phyloP scores from a whole-genome alignment of 2,797 vertebrate genomes.

The Eptatretus atami region DNA sequence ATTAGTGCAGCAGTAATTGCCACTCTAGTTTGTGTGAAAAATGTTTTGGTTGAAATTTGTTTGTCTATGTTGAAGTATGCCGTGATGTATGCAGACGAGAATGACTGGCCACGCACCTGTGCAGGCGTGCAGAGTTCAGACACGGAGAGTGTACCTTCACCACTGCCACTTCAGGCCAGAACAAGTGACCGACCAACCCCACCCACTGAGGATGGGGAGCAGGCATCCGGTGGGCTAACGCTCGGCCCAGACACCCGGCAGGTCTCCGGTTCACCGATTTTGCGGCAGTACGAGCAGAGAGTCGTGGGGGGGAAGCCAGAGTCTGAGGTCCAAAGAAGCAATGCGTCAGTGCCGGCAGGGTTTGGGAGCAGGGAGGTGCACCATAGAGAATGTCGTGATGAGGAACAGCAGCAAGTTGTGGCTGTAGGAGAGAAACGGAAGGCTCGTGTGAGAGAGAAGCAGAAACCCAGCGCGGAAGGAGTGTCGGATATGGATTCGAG shows the following conservation, averaged over 20 bases:
- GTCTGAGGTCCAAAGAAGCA: slow-evolving; percentile 28
- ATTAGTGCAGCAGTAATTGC: too few relatives aligned
- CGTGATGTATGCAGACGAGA: too few relatives aligned
- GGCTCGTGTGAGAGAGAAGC: slow-evolving; percentile 9
- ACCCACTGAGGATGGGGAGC: slow-evolving; percentile 20
- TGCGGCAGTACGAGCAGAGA: too few relatives aligned
- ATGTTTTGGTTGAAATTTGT: too few relatives aligned
- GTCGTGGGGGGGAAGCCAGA: slow-evolving; percentile 19
- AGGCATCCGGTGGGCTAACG: slow-evolving; percentile 18
- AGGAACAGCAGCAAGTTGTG: slow-evolving; percentile 12
- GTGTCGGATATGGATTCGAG: slow-evolving; percentile 78
- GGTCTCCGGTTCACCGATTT: background rate
- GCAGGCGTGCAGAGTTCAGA: slow-evolving; percentile 90
- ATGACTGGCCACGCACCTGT: slow-evolving; percentile 13
- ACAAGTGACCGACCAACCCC: slow-evolving; percentile 10
- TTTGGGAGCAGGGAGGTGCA: slow-evolving; percentile 27
- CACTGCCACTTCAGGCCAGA: slow-evolving; percentile 44
- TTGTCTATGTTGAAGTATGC: too few relatives aligned
- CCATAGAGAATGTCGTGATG: slow-evolving; percentile 17
- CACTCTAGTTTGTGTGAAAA: too few relatives aligned
- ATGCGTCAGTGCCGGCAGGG: slow-evolving; percentile 31
- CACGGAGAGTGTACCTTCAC: slow-evolving; percentile 89
- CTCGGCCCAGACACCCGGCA: slow-evolving; percentile 15
- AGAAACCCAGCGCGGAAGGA: slow-evolving; percentile 23
- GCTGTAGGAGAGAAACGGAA: slow-evolving; percentile 14